Conservation (phyloP, 2,113 vertebrate genomes). For the human (Homo sapiens) region GRCh38 chr9:127157001-127157500, state of each 20-base stretch:
- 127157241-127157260: background rate
- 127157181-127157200: background rate
- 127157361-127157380: background rate
- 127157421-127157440: background rate
- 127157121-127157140: background rate
- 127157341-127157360: background rate
- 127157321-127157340: background rate
- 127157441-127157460: background rate
- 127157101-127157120: background rate
- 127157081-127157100: accelerated
- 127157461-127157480: background rate
- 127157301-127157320: background rate
- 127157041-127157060: background rate
- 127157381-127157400: background rate
- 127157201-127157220: background rate
- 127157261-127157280: background rate
- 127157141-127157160: background rate
- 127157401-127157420: background rate
- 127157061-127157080: background rate
- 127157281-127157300: background rate
- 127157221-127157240: background rate
- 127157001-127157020: background rate
- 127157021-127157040: accelerated
- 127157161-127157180: background rate
- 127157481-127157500: background rate